Evolutionary conservation across 37 sponge, comb jelly and placozoan species (phyloP).

Genomic region (Chondrosia reniformis): DNA sequence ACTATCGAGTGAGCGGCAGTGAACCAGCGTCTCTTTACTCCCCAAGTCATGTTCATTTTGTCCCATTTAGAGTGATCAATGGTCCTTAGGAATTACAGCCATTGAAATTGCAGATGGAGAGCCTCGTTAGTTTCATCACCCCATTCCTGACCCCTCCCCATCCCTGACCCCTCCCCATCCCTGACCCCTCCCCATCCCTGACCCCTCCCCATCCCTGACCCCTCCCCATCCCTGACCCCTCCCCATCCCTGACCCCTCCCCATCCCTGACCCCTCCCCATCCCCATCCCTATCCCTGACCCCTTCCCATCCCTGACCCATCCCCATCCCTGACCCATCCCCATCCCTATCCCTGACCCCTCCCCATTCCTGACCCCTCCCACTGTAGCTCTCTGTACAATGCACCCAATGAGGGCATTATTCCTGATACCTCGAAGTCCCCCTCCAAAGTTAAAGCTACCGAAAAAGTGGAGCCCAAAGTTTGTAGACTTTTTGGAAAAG

Average conservation of each 20-base stretch:
- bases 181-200: background rate
- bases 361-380: background rate
- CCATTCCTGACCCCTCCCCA: background rate
- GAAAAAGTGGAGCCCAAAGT: constrained; percentile 82
- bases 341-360: background rate
- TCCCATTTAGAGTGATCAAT: constrained; percentile 82
- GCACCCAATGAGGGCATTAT: constrained; percentile 98
- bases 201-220: background rate
- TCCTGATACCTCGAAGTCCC: constrained; percentile 91
- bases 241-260: background rate
- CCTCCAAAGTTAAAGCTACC: constrained; percentile 87
- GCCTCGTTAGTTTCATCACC: constrained; percentile 50
- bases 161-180: constrained; percentile 1
- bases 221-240: constrained; percentile 10
- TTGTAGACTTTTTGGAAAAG: constrained; percentile 74
- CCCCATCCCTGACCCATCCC: background rate
- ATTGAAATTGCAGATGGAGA: constrained; percentile 97
- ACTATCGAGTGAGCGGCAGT: constrained; percentile 72
- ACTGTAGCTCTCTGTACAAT: constrained; percentile 87
- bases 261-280: background rate
- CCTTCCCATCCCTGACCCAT: too few species aligned
- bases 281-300: too few species aligned
- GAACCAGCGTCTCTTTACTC: background rate
- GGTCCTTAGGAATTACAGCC: constrained; percentile 96
- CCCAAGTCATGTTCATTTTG: background rate